These are phyloP conservation scores for Brachionus plicatilis DNA, from an alignment of 1,140 invertebrate genomes.

Conservation along the genomic window DNA sequence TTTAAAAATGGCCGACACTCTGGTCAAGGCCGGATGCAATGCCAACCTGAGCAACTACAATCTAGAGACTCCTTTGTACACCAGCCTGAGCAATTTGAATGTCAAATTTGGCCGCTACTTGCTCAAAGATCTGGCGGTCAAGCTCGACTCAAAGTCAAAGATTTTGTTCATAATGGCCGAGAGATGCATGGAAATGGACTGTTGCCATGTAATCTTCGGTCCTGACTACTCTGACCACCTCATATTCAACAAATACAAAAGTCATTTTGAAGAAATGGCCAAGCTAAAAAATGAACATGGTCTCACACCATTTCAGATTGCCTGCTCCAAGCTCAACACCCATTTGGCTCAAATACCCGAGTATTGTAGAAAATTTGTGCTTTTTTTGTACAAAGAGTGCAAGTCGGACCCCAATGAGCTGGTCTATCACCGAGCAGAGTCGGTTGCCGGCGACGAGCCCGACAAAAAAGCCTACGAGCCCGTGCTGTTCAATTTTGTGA, in stretches of 20 bases:
- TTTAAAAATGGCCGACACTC: constrained; percentile 51
- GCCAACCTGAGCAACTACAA: constrained; percentile 47
- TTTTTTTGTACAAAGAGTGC: constrained; percentile 36
- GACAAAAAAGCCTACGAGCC: neutral
- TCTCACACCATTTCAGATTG: neutral
- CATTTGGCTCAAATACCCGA: neutral
- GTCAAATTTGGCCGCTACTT: neutral
- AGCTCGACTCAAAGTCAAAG: neutral
- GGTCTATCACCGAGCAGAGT: neutral
- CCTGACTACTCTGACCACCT: neutral
- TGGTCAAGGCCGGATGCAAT: constrained; percentile 54
- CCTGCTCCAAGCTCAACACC: neutral
- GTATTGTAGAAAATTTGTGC: neutral
- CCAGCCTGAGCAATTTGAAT: constrained; percentile 45
- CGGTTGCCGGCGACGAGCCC: neutral
- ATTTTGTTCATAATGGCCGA: neutral
- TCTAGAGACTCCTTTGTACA: constrained; percentile 52
- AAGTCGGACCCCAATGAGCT: constrained; percentile 11
- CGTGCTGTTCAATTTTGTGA: neutral
- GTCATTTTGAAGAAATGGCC: constrained; percentile 1
- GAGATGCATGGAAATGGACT: neutral
- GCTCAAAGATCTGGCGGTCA: neutral
- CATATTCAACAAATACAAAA: neutral
- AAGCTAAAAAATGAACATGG: neutral
- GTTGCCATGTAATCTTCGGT: neutral